phyloP scores from a whole-genome alignment of 1,140 invertebrate species.

The Ditylenchus dipsaci region DNA sequence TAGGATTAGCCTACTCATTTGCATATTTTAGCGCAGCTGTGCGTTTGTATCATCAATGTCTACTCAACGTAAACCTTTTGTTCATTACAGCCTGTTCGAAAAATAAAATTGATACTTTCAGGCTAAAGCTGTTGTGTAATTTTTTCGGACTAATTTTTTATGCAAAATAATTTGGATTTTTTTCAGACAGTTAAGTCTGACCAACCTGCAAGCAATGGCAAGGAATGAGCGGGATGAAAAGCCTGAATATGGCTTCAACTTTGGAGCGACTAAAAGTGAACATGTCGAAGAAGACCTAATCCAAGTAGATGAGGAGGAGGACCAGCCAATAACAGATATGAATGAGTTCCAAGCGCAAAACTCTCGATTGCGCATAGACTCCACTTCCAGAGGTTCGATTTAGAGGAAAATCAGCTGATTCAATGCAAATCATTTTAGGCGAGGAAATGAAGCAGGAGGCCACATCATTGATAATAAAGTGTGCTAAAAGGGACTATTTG shows the following conservation, averaged over 20 bases:
- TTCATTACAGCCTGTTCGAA: neutral
- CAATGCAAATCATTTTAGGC: neutral
- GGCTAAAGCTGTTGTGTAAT: too few species aligned
- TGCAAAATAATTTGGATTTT: too few species aligned
- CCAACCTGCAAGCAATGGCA: neutral
- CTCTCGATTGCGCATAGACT: slow-evolving; percentile 18
- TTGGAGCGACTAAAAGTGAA: neutral
- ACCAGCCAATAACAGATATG: neutral
- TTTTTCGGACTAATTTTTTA: too few species aligned
- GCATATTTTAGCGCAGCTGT: neutral
- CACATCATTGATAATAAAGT: slow-evolving; percentile 9
- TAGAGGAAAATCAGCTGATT: too few species aligned
- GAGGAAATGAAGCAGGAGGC: slow-evolving; percentile 21
- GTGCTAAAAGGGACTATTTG: slow-evolving; percentile 2
- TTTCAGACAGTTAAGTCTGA: neutral
- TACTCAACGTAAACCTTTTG: neutral
- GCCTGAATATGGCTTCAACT: neutral
- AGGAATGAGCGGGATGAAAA: neutral
- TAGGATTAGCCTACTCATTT: neutral
- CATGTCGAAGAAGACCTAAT: too few species aligned
- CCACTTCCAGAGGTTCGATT: slow-evolving; percentile 15
- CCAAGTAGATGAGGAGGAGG: neutral
- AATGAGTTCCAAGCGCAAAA: neutral
- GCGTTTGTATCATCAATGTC: slow-evolving; percentile 3
- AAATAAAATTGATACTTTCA: too few species aligned